phyloP scores from a whole-genome alignment of 1,140 invertebrate genomes.

The Hycleus phaleratus region DNA sequence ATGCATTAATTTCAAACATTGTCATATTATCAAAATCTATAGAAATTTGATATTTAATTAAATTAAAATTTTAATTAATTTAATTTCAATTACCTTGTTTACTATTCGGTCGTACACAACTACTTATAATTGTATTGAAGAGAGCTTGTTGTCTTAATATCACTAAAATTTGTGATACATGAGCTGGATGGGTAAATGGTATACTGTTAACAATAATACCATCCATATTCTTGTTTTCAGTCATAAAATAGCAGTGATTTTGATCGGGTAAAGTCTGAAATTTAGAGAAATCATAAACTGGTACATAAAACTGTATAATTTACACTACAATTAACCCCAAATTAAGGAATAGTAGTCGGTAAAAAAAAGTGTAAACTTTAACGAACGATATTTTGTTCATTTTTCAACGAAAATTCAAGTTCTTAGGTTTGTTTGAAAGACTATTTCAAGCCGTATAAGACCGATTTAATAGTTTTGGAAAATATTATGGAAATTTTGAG shows the following conservation, averaged over 20 bases:
- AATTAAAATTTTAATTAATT: conserved; percentile 7
- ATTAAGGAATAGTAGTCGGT: too few species aligned
- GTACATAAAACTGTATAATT: neutral
- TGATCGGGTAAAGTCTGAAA: conserved; percentile 82
- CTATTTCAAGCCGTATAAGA: too few species aligned
- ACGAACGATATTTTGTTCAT: too few species aligned
- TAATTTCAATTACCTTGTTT: conserved; percentile 53
- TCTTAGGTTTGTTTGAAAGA: too few species aligned
- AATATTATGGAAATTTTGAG: too few species aligned
- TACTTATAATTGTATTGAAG: conserved; percentile 82
- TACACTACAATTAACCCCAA: too few species aligned
- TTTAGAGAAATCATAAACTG: conserved; percentile 7
- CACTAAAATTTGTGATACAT: conserved; percentile 82
- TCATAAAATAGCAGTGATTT: conserved; percentile 89
- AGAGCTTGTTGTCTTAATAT: conserved; percentile 82
- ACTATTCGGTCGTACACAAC: conserved; percentile 73
- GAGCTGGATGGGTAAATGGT: conserved; percentile 88
- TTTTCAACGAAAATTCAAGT: too few species aligned
- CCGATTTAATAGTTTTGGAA: too few species aligned
- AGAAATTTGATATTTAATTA: conserved; percentile 28
- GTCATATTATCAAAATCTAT: conserved; percentile 68
- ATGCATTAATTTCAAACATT: conserved; percentile 85
- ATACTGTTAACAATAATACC: conserved; percentile 76
- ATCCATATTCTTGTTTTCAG: conserved; percentile 68
- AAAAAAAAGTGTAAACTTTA: too few species aligned